Evolutionary conservation across 2,888 invertebrate genomes (phyloP), one percentile per base, ranked within the genome.

Genomic region (Eueremaeus valkanovi): DNA sequence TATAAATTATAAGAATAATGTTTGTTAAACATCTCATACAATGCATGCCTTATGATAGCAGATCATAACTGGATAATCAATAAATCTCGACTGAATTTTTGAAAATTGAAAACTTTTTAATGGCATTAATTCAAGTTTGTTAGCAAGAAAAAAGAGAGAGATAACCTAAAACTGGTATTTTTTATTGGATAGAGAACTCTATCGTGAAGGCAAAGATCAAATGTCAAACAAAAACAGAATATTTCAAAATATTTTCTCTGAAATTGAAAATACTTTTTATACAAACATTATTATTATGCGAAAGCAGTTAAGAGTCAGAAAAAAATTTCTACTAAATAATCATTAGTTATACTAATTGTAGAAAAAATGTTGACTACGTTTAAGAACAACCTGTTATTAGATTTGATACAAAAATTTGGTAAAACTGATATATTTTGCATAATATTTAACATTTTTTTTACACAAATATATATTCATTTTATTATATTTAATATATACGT

Each of bases 351-450:
- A 63, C 31, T 63, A 63, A 63, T 63, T 63, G 63, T 24, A 55
- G 11, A 58, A 29, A 63, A 63, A 63, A 33, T 63, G 63, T 63
- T 63, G 29, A 63, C 18, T 33, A 63, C 29, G 63, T 63, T 63
- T 36, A 21, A 63, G 33, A 33, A 63, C 63, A 63, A 63, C 63
- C 63, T 63, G 63, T 63, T 63, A 63, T 63, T 63, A 63, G 27
- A 31, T 58, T 29, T 27, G 27, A 58, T 49, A 27, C 6, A 13
- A 55, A 24, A n/a, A 13, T 55, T 2, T 24, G 24, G 27, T 8
- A 5, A 49, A 24, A 55, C 21, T 55, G 21, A 27, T 55, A 24
- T 55, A 55, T 27, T 55, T 55, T 55, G 55, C 55, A 55, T 55
- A 55, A 55, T 9, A 24, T 55, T 45, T 55, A 11, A 5, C 36